These are phyloP conservation scores for Canis aureus DNA, from an alignment of 2,113 vertebrate species.

Conservation along the genomic window DNA sequence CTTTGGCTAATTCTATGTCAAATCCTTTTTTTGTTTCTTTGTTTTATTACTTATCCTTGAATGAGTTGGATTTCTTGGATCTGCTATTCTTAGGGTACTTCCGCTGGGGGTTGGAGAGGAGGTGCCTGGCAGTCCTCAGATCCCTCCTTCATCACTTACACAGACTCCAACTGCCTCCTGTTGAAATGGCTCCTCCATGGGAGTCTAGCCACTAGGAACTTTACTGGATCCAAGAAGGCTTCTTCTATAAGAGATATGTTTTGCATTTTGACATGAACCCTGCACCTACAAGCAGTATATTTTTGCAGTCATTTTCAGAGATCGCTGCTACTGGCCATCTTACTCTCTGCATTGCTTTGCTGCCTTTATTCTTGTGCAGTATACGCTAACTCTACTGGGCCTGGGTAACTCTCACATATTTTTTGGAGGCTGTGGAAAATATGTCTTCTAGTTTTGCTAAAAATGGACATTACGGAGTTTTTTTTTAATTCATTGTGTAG, in stretches of 20 bases:
- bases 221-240: neutral
- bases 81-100: neutral
- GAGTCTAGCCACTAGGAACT: neutral
- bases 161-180: neutral
- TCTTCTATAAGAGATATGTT: neutral
- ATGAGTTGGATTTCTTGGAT: neutral
- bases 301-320: neutral
- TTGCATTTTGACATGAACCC: neutral
- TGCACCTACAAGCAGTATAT: neutral
- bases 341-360: neutral
- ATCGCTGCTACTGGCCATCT: neutral
- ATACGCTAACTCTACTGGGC: neutral
- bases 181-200: neutral
- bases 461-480: neutral
- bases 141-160: neutral
- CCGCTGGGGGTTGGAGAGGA: neutral
- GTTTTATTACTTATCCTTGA: neutral
- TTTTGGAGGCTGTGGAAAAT: neutral
- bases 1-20: neutral
- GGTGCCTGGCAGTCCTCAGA: neutral
- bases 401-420: neutral
- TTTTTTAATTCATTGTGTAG: neutral
- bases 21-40: neutral
- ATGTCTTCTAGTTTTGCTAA: neutral
- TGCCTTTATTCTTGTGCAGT: neutral